These are phyloP conservation scores for Tetramorium alpestre DNA, from an alignment of 1,140 invertebrate species.

Conservation along the genomic window DNA sequence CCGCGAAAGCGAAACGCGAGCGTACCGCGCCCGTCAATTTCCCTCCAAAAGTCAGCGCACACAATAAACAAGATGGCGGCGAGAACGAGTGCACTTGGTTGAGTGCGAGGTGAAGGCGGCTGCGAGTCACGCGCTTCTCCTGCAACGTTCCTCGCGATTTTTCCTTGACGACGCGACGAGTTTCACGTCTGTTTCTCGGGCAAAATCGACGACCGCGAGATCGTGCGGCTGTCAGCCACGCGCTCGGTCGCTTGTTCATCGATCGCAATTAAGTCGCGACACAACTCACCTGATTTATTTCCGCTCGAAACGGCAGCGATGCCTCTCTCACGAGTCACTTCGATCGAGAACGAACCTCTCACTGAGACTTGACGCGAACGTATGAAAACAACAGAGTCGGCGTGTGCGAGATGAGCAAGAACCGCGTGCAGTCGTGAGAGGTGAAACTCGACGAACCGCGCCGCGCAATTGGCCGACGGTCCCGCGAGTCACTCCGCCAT, in stretches of 20 bases:
- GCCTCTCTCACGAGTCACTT: not conserved
- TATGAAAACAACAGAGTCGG: not conserved
- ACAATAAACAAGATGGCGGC: conserved; percentile 84
- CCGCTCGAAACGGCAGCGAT: not conserved
- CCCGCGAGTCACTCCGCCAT: not conserved
- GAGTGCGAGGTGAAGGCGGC: not conserved
- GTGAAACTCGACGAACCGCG: not conserved
- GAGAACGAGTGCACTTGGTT: conserved; percentile 6
- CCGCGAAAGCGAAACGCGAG: not conserved
- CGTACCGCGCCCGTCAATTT: conserved; percentile 65
- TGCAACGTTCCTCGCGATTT: not conserved
- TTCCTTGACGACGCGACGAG: not conserved
- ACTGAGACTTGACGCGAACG: conserved; percentile 1
- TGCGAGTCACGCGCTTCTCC: conserved; percentile 9
- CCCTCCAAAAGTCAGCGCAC: conserved; percentile 82
- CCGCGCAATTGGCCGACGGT: not conserved
- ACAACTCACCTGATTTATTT: conserved; percentile 4
- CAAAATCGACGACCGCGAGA: not conserved
- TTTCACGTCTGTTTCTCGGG: not conserved
- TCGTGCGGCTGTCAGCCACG: not conserved
- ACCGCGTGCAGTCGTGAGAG: not conserved
- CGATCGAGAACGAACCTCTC: not conserved
- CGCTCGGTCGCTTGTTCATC: not conserved
- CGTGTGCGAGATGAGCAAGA: not conserved
- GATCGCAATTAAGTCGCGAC: not conserved